Evolutionary conservation across 2,797 vertebrate species (phyloP).

Genomic region (Galagoides demidoff): DNA sequence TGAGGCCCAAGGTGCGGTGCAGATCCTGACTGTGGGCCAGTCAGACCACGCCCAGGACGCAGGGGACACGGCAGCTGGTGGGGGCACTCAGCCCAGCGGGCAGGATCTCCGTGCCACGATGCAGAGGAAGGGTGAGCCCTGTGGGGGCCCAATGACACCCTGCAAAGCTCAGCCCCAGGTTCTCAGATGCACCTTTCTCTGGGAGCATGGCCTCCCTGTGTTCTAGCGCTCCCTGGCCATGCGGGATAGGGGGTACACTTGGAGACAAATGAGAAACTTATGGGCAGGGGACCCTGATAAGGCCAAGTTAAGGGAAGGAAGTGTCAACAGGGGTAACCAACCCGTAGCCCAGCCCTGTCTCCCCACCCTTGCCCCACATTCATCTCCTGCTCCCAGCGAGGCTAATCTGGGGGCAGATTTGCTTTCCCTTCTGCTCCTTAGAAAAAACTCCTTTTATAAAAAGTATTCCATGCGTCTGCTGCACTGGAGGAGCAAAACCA

Average conservation of each 20-base stretch:
- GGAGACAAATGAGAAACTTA: not conserved
- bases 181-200: not conserved
- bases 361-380: not conserved
- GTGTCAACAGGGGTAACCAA: not conserved
- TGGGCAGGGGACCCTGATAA: not conserved
- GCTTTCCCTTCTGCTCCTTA: not conserved
- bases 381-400: not conserved
- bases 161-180: slow-evolving; percentile 54
- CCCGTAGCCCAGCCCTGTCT: not conserved
- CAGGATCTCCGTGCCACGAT: slow-evolving; percentile 96
- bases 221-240: not conserved
- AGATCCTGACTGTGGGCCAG: slow-evolving; percentile 80
- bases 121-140: slow-evolving; percentile 96
- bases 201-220: not conserved
- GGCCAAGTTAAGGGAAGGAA: not conserved
- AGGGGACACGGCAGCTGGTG: slow-evolving; percentile 90
- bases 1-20: slow-evolving; percentile 91
- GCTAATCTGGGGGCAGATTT: not conserved
- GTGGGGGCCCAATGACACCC: slow-evolving; percentile 55
- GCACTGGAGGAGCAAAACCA: not conserved
- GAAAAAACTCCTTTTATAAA: not conserved
- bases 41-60: slow-evolving; percentile 72
- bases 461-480: not conserved
- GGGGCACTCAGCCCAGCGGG: slow-evolving; percentile 91
- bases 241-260: not conserved